Evolutionary conservation across 1,140 invertebrate species (phyloP).

Genomic region (Drosophila repletoides): DNA sequence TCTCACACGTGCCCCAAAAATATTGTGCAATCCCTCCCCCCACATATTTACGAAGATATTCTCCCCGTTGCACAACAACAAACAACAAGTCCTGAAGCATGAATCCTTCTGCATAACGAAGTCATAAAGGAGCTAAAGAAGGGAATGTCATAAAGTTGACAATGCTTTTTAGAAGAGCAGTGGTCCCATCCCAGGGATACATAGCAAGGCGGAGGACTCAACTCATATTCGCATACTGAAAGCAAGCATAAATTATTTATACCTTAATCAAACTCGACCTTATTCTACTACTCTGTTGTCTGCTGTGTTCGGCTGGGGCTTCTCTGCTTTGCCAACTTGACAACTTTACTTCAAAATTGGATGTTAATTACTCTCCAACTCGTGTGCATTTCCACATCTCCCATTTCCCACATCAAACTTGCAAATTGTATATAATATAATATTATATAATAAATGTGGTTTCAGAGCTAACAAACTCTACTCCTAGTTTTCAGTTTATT

Average conservation of each 20-base stretch:
- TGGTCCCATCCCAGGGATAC: neutral
- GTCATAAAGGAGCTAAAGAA: constrained; percentile 36
- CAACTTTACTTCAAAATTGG: constrained; percentile 60
- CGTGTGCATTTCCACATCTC: constrained; percentile 27
- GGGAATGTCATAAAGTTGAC: constrained; percentile 73
- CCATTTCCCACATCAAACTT: neutral
- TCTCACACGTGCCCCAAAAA: constrained; percentile 12
- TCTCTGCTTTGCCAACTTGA: constrained; percentile 69
- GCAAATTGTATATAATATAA: constrained; percentile 9
- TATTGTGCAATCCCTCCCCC: constrained; percentile 17
- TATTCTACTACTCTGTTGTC: neutral
- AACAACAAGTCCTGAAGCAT: constrained; percentile 51
- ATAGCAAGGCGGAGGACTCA: neutral
- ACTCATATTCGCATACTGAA: neutral
- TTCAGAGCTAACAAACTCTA: constrained; percentile 3
- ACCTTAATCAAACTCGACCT: constrained; percentile 61
- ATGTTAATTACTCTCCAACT: constrained; percentile 68
- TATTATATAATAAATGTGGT: constrained; percentile 16
- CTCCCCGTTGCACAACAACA: constrained; percentile 49
- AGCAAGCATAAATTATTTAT: constrained; percentile 69
- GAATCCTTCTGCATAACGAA: constrained; percentile 41
- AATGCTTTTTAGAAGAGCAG: constrained; percentile 50
- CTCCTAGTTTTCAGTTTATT: no score
- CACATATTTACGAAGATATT: constrained; percentile 28
- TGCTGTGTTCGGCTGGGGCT: constrained; percentile 1